A percentile compares a stretch with the other conserved stretches of the same genome.
These are phyloP conservation scores for Eumeta japonica DNA, from an alignment of 1,140 invertebrate genomes.

Conservation along the genomic window DNA sequence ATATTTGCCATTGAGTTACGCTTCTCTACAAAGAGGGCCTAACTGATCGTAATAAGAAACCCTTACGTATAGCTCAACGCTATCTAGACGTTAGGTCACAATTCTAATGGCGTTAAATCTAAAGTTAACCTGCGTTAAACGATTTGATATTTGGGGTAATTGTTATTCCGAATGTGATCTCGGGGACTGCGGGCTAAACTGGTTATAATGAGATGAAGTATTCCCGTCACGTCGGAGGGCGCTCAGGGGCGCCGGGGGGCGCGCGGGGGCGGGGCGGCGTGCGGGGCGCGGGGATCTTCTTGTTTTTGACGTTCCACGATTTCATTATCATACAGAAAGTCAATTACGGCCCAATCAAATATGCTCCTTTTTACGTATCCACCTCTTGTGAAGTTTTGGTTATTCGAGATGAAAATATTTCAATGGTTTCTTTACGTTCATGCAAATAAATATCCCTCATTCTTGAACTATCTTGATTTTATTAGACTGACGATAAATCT, in stretches of 20 bases:
- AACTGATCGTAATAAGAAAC: too few species aligned
- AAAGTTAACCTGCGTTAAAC: neutral
- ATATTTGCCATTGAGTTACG: too few species aligned
- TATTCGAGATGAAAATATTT: too few species aligned
- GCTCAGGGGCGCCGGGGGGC: neutral
- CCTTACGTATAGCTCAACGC: too few species aligned
- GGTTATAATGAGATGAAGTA: neutral
- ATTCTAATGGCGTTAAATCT: too few species aligned
- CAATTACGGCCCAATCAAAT: neutral
- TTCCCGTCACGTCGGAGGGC: neutral
- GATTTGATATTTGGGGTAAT: neutral
- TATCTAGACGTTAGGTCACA: too few species aligned
- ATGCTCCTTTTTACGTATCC: neutral
- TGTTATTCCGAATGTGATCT: neutral
- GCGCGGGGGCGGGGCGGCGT: neutral
- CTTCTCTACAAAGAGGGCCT: too few species aligned
- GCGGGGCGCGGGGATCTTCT: neutral
- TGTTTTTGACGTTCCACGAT: conserved; percentile 1
- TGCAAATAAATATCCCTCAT: too few species aligned
- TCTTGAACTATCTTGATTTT: too few species aligned
- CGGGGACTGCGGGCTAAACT: neutral
- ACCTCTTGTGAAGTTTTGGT: too few species aligned
- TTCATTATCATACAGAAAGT: neutral
- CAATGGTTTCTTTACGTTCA: too few species aligned
- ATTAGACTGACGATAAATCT: too few species aligned